Conservation (phyloP, 2,888 invertebrate genomes). For the Lepidochitona cinerea region DNA sequence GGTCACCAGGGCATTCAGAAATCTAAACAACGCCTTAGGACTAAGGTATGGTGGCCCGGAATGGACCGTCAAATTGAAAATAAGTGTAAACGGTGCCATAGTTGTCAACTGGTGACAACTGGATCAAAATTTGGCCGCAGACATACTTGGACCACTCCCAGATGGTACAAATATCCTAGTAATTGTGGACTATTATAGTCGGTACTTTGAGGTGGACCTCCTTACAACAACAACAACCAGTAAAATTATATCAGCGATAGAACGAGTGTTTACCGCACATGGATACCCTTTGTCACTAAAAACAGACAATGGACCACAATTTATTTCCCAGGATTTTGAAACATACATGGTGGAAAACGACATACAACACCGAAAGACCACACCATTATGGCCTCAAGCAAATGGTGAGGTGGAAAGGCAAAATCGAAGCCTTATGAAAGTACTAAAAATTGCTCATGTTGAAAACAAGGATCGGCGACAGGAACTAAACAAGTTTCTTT, state of each 20-base stretch:
- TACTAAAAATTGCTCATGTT: conserved; percentile 25
- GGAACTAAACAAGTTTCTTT: conserved; percentile 26
- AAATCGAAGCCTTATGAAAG: conserved; percentile 33
- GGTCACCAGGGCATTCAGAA: conserved; percentile 23
- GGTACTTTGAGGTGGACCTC: conserved; percentile 11
- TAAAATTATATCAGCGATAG: neutral
- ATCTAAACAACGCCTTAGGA: conserved; percentile 26
- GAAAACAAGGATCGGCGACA: conserved; percentile 12
- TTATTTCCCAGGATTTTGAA: conserved; percentile 25
- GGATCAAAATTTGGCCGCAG: conserved; percentile 14
- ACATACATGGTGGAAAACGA: conserved; percentile 23
- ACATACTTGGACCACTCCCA: conserved; percentile 26
- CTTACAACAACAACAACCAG: neutral
- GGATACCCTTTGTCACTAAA: conserved; percentile 29
- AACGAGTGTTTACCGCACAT: conserved; percentile 9
- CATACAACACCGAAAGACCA: conserved; percentile 24
- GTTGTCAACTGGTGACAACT: conserved; percentile 22
- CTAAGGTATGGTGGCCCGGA: conserved; percentile 44
- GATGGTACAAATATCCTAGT: conserved; percentile 17
- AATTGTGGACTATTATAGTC: conserved; percentile 19
- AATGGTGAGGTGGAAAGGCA: conserved; percentile 39
- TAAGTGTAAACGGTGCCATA: conserved; percentile 19
- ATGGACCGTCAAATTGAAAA: conserved; percentile 29
- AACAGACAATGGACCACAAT: conserved; percentile 35
- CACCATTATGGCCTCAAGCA: conserved; percentile 31